phyloP scores from a whole-genome alignment of 2,888 invertebrate species.

The Glaucopsyche alexis region DNA sequence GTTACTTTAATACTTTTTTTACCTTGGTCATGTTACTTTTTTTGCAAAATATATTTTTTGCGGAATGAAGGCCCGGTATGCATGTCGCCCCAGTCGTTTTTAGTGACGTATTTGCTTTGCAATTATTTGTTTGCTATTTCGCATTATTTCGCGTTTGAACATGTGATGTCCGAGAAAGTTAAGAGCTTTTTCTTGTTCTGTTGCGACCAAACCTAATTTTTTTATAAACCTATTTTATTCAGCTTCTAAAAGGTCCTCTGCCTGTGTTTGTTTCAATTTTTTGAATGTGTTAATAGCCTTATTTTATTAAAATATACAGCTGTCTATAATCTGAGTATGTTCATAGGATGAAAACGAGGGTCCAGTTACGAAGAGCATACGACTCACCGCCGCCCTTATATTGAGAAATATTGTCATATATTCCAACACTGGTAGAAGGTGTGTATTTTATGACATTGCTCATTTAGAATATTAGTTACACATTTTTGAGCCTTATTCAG shows the following conservation, averaged over 20 bases:
- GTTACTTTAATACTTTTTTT: not conserved
- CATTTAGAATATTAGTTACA: not conserved
- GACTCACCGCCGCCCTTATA: slow-evolving; percentile 97
- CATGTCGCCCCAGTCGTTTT: slow-evolving; percentile 25
- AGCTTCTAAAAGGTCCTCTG: slow-evolving; percentile 30
- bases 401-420: slow-evolving; percentile 98
- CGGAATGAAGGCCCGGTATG: slow-evolving; percentile 23
- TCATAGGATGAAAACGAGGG: slow-evolving; percentile 97
- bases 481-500: no score
- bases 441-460: no score
- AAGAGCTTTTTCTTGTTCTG: slow-evolving; percentile 11
- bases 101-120: slow-evolving; percentile 18
- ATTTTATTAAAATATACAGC: not conserved
- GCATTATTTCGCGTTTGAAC: not conserved
- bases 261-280: slow-evolving; percentile 34
- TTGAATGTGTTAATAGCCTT: slow-evolving; percentile 32
- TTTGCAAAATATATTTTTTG: slow-evolving; percentile 4
- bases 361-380: slow-evolving; percentile 99
- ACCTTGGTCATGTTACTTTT: slow-evolving; percentile 5
- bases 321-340: slow-evolving; percentile 33
- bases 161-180: not conserved
- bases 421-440: slow-evolving; percentile 95
- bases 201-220: not conserved
- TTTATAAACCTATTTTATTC: not conserved
- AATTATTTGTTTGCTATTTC: slow-evolving; percentile 1